Evolutionary conservation across 2,113 vertebrate genomes (phyloP), one percentile per base, ranked within the genome.

Genomic region (Emydura subglobosa): DNA sequence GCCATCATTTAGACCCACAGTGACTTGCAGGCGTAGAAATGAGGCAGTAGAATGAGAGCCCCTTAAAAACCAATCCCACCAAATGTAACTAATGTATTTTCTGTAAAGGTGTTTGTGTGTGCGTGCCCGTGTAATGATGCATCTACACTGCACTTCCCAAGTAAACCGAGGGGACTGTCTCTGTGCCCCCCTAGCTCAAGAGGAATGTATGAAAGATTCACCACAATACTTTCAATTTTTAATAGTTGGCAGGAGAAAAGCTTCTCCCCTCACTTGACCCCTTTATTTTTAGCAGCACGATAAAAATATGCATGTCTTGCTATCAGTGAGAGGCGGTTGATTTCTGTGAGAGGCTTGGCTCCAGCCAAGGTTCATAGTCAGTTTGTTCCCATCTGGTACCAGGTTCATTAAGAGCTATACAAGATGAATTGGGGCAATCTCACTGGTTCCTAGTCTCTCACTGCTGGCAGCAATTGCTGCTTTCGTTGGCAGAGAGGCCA

Each of bases 201-300:
- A 76, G 95, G 95, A 97, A 96, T 51, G 34, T 87, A 24, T 94
- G 89, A 94, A 92, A 91, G 19, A 65, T 85, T 90, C 79, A 76
- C 87, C 29, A 0, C 85, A 72, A 27, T 25, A 79, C 82, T 80
- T 83, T 22, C 14, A 59, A 90, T 87, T 91, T 96, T 89, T 27
- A 80, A 44, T 13, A 72, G 57, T 53, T 86, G 27, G 76, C 27
- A 91, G 95, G 86, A 95, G 96, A 49, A 94, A 95, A 83, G 82
- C 88, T 82, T 91, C 83, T 88, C 39, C 95, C 92, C 83, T 93
- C 92, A 68, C 50, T 31, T 21, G 81, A 53, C 49, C 57, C 39
- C 76, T 80, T 90, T 94, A 95, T 96, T 96, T 97, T 97, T 93
- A 96, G 94, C 53, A 94, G 82, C 91, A 87, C 31, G 86, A 85